These are phyloP conservation scores for Oligia fasciuncula DNA, from an alignment of 2,888 invertebrate species.

Conservation along the genomic window DNA sequence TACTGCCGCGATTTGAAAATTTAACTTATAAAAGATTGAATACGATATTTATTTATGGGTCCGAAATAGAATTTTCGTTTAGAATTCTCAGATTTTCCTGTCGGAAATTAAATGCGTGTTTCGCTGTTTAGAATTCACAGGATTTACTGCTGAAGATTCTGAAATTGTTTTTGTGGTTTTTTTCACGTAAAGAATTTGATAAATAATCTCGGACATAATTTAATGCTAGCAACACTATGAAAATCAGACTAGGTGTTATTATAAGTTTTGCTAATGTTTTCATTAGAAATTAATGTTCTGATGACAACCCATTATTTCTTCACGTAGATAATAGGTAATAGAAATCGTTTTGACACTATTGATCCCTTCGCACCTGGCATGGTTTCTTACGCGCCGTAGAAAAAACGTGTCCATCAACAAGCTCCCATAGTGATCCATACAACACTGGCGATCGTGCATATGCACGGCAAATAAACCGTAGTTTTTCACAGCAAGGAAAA, in stretches of 20 bases:
- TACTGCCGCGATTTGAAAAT: conserved; percentile 28
- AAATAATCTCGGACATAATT: background rate
- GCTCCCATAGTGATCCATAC: too few species aligned
- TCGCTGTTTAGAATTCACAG: conserved; percentile 12
- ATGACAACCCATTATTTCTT: background rate
- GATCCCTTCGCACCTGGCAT: too few species aligned
- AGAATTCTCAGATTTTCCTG: conserved; percentile 2
- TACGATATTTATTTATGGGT: conserved; percentile 31
- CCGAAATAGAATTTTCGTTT: conserved; percentile 30
- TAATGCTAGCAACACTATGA: too few species aligned
- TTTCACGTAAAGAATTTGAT: background rate
- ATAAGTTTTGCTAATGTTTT: background rate
- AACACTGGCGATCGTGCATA: too few species aligned
- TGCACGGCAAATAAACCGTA: background rate
- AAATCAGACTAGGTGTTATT: background rate
- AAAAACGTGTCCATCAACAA: too few species aligned
- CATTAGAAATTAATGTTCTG: background rate
- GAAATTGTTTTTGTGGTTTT: background rate
- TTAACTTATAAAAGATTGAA: conserved; percentile 27
- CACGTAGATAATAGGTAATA: background rate
- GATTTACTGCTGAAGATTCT: background rate
- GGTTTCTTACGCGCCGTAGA: too few species aligned
- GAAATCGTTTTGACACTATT: background rate
- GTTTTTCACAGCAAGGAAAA: background rate
- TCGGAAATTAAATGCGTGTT: conserved; percentile 29